Conservation (phyloP, 1,140 invertebrate genomes). For the Trichoplusia ni region DNA sequence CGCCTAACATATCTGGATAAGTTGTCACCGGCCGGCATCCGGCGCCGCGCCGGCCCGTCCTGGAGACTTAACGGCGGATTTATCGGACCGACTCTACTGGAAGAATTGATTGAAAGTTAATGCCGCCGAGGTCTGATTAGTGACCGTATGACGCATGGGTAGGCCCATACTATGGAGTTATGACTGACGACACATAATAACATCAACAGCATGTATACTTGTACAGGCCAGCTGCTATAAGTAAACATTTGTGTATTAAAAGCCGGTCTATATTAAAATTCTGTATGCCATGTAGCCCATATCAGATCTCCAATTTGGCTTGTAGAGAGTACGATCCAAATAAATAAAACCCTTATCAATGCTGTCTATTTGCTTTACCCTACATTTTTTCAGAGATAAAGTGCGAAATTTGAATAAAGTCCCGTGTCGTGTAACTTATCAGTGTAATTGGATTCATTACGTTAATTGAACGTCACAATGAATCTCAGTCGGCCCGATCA, state of each 20-base stretch:
- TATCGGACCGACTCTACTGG: constrained; percentile 27
- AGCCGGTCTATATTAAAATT: too few species aligned
- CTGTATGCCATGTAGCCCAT: too few species aligned
- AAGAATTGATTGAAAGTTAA: constrained; percentile 41
- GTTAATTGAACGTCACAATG: constrained; percentile 21
- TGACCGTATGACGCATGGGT: not conserved
- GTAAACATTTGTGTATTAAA: too few species aligned
- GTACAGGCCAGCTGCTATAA: too few species aligned
- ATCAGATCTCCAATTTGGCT: too few species aligned
- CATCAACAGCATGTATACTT: too few species aligned
- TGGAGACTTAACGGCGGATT: constrained; percentile 21
- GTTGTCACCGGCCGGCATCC: constrained; percentile 27
- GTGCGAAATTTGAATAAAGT: constrained; percentile 19
- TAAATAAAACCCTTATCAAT: constrained; percentile 10
- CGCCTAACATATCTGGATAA: constrained; percentile 36
- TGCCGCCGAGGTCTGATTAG: constrained; percentile 17
- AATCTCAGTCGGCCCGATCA: not conserved
- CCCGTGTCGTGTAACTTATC: not conserved
- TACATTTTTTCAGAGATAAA: constrained; percentile 2
- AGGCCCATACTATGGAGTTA: not conserved
- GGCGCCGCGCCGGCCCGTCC: constrained; percentile 17
- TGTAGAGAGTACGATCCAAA: not conserved
- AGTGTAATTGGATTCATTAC: constrained; percentile 18
- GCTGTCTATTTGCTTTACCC: not conserved
- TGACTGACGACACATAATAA: too few species aligned